Conservation (phyloP, 2,113 vertebrate species). For the Choloepus hoffmanni region DNA sequence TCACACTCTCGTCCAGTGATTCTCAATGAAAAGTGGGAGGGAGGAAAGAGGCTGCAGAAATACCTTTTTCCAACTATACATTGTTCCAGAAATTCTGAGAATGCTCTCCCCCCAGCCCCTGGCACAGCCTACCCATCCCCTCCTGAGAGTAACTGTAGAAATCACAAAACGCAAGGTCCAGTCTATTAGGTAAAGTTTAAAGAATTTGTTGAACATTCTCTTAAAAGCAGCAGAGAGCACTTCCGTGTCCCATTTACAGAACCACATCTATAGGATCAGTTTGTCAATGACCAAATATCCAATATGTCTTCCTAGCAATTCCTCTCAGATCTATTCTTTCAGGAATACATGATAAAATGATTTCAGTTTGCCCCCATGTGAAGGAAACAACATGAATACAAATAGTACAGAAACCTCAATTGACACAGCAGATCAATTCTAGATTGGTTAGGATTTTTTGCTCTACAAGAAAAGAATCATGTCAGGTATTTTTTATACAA, state of each 20-base stretch:
- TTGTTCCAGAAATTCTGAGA: not conserved
- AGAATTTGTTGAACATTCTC: not conserved
- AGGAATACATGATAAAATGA: not conserved
- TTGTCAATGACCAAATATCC: not conserved
- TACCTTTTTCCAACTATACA: not conserved
- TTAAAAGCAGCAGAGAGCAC: not conserved
- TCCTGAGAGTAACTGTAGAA: not conserved
- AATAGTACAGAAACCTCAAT: not conserved
- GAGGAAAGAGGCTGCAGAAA: not conserved
- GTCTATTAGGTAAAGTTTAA: not conserved
- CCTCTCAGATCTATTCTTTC: constrained; percentile 33
- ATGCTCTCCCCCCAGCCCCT: too few relatives aligned
- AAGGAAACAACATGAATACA: not conserved
- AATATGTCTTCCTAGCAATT: not conserved
- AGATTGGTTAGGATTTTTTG: not conserved
- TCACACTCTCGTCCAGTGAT: not conserved
- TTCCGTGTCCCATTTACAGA: not conserved
- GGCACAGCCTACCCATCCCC: rapidly evolving
- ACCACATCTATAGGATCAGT: not conserved
- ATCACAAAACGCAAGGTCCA: not conserved
- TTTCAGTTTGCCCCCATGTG: not conserved
- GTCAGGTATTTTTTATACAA: not conserved
- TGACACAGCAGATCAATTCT: not conserved
- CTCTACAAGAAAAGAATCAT: not conserved
- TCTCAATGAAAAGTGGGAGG: not conserved